Base-by-base conservation (phyloP, 1,140 invertebrate genomes). In the Drosophila sp. region DNA sequence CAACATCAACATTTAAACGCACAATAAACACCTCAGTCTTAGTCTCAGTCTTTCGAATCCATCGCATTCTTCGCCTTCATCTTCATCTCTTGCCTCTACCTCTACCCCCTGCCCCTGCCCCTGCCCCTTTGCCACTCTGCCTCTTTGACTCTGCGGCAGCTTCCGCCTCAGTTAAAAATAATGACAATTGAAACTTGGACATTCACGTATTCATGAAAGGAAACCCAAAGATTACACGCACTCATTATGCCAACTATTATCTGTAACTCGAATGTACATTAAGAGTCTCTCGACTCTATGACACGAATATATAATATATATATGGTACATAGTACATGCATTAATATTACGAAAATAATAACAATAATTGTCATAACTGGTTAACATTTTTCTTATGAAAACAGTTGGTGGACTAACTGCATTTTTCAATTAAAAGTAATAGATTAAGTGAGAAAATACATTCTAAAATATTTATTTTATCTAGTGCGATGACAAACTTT, bases 81-180 rank as follows among this genome's bases (percentile, higher is more conserved):
- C 13, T 43, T 25, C 36, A 13, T 16, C 21, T 43, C 53, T 21
- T 21, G n/a, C n/a, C n/a, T n/a, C n/a, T n/a, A n/a, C n/a, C n/a
- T 43, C 57, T 53, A 32, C 18, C 13, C 14, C 58, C 32, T n/a
- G 29, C 25, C 36, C 16, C 36, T 53, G 18, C 43, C 29, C 50
- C 18, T 41, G 53, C n/a, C 34, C 8, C n/a, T 21, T 36, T 40
- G 16, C 36, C 11, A 2, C 50, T 29, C 50, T 34, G 18, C 27
- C 11, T n/a, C 38, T 40, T 2, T 21, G 13, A 5, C 27, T 34
- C 36, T 72, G 34, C 34, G 48, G 54, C 76, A 86, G 82, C 78
- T 87, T 87, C 81, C 81, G 81, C 74, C 67, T 73, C 81, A 81
- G 81, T 86, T 87, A 86, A 86, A 86, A 72, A 76, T 86, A 86